Conservation (phyloP, 2,113 vertebrate genomes). For the Pterocles burchelli region DNA sequence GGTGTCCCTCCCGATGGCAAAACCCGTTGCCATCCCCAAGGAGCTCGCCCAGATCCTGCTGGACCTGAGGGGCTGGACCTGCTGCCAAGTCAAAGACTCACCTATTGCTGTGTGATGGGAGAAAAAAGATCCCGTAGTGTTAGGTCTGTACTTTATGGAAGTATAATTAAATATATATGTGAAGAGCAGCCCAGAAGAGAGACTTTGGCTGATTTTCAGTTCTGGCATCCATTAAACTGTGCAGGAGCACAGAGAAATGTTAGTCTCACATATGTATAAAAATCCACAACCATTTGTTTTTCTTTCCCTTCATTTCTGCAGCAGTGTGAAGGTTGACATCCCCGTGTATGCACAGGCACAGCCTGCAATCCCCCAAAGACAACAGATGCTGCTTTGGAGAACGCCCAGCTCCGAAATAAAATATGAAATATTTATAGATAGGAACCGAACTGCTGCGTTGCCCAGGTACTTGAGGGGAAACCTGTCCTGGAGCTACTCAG, state of each 20-base stretch:
- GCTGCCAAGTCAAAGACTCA: background rate
- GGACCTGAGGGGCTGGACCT: no score
- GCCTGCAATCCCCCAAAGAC: background rate
- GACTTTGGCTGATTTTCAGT: background rate
- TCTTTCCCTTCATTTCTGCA: background rate
- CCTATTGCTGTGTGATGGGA: background rate
- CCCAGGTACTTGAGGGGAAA: background rate
- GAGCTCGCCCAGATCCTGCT: background rate
- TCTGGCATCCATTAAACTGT: background rate
- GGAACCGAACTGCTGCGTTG: background rate
- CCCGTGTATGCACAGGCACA: background rate
- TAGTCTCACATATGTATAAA: accelerated
- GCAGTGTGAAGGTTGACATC: background rate
- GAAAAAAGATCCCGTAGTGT: accelerated
- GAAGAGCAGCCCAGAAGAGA: background rate
- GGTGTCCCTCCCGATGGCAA: no score
- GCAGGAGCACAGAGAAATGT: background rate
- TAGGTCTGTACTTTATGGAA: background rate
- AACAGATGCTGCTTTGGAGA: constrained; percentile 4
- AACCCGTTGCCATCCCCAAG: accelerated
- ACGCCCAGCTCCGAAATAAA: background rate
- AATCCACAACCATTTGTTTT: background rate
- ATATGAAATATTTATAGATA: background rate
- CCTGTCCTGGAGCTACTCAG: background rate
- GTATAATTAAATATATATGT: no score